phyloP scores from a whole-genome alignment of 2,888 invertebrate genomes.

The Drepana falcataria region DNA sequence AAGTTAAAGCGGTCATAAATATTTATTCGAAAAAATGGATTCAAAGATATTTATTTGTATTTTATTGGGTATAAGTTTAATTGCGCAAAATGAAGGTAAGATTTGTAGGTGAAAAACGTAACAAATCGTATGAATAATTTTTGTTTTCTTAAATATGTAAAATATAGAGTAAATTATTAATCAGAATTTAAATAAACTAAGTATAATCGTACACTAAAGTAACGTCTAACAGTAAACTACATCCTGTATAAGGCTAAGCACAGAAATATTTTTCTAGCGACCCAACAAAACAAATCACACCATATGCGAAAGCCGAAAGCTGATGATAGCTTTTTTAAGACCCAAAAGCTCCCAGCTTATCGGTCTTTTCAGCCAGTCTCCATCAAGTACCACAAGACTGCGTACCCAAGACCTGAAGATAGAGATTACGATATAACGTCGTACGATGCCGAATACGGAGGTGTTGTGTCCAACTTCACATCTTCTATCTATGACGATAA shows the following conservation, averaged over 20 bases:
- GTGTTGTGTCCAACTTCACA: slow-evolving; percentile 69
- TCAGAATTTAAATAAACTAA: too few species aligned
- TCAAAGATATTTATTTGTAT: not conserved
- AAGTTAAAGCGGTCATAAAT: too few species aligned
- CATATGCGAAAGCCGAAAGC: slow-evolving; percentile 43
- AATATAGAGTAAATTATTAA: too few species aligned
- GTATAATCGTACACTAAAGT: too few species aligned
- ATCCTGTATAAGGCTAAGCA: too few species aligned
- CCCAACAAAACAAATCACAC: slow-evolving; percentile 54
- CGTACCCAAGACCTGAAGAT: slow-evolving; percentile 56
- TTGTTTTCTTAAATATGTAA: too few species aligned
- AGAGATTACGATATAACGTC: slow-evolving; percentile 66
- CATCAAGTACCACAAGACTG: slow-evolving; percentile 51
- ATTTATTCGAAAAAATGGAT: too few species aligned
- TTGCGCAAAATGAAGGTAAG: not conserved
- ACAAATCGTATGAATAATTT: too few species aligned
- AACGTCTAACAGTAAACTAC: too few species aligned
- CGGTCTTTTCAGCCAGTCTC: slow-evolving; percentile 63
- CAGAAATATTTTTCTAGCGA: slow-evolving; percentile 31
- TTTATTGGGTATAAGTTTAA: slow-evolving; percentile 6
- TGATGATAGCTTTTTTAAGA: slow-evolving; percentile 51
- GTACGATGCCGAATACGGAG: slow-evolving; percentile 69
- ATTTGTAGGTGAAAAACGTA: too few species aligned
- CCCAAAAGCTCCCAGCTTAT: slow-evolving; percentile 51
- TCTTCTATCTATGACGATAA: slow-evolving; percentile 73